A percentile compares a stretch with the other conserved stretches of the same genome.
Conservation (phyloP, 1,140 invertebrate genomes). For the Idris sp. region DNA sequence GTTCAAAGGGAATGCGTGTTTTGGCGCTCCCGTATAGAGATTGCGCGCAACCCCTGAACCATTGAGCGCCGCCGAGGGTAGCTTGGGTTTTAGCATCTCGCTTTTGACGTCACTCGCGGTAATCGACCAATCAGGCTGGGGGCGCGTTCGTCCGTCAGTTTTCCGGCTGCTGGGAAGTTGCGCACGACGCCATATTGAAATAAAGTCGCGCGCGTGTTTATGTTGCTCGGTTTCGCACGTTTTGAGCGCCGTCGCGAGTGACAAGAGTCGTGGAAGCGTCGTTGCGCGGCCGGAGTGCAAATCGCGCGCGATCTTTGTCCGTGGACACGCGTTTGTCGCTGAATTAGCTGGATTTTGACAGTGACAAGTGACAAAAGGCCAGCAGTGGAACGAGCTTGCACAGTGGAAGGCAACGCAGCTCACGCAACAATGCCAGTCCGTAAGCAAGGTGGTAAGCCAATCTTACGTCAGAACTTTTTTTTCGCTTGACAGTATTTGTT, state of each 20-base stretch:
- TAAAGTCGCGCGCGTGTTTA: slow-evolving; percentile 69
- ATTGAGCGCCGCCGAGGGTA: too few relatives aligned
- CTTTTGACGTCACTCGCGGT: slow-evolving; percentile 63
- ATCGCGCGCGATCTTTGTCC: slow-evolving; percentile 64
- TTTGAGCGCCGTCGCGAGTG: slow-evolving; percentile 49
- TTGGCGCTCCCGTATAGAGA: too few relatives aligned
- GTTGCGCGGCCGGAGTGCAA: slow-evolving; percentile 50
- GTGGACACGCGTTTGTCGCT: slow-evolving; percentile 28
- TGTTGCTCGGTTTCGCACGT: slow-evolving; percentile 66
- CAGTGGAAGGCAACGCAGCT: slow-evolving; percentile 18
- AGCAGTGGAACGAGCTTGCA: slow-evolving; percentile 19
- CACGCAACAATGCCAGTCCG: slow-evolving; percentile 74
- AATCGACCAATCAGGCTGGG: slow-evolving; percentile 70
- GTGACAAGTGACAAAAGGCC: too few relatives aligned
- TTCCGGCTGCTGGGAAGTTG: slow-evolving; percentile 70
- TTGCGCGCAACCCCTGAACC: too few relatives aligned
- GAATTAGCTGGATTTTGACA: slow-evolving; percentile 24
- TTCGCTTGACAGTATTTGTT: slow-evolving; percentile 12
- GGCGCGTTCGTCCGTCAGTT: slow-evolving; percentile 64
- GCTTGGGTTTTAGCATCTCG: too few relatives aligned
- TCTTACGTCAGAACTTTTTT: slow-evolving; percentile 36
- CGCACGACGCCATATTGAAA: slow-evolving; percentile 73
- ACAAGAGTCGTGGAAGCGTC: slow-evolving; percentile 50
- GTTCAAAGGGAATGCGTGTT: too few relatives aligned
- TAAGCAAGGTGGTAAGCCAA: slow-evolving; percentile 78